These are phyloP conservation scores for Gorsachius goisagi DNA, from an alignment of 2,113 vertebrate genomes.

Conservation along the genomic window DNA sequence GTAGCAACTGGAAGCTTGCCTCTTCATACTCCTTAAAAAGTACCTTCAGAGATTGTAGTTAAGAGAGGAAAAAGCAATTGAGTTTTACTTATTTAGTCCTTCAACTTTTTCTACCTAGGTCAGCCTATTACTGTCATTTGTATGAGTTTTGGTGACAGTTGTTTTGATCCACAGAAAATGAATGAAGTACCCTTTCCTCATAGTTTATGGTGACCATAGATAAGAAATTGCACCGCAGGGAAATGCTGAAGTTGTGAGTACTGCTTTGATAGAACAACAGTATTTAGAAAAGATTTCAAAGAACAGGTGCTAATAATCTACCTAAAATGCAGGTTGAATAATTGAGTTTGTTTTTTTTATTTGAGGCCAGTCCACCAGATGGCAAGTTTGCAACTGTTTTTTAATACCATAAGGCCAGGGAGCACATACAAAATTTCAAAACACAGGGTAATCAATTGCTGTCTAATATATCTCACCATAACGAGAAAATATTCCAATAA, in stretches of 20 bases:
- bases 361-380: not conserved
- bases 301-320: not conserved
- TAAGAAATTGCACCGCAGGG: not conserved
- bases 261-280: not conserved
- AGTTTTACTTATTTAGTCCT: not conserved
- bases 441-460: not conserved
- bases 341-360: not conserved
- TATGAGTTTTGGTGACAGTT: not conserved
- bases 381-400: not conserved
- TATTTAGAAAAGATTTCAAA: not conserved
- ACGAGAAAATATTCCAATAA: not conserved
- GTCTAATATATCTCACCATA: not conserved
- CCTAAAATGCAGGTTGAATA: not conserved
- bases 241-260: not conserved
- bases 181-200: not conserved
- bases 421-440: not conserved
- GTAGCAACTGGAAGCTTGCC: not conserved
- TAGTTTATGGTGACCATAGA: not conserved
- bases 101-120: not conserved
- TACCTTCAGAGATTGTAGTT: not conserved
- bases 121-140: not conserved
- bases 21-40: not conserved
- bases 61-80: not conserved
- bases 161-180: not conserved
- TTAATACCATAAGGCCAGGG: not conserved